A percentile compares a stretch with the other conserved stretches of the same genome.
phyloP scores from a whole-genome alignment of 2,113 vertebrate genomes.

The Sapajus apella region DNA sequence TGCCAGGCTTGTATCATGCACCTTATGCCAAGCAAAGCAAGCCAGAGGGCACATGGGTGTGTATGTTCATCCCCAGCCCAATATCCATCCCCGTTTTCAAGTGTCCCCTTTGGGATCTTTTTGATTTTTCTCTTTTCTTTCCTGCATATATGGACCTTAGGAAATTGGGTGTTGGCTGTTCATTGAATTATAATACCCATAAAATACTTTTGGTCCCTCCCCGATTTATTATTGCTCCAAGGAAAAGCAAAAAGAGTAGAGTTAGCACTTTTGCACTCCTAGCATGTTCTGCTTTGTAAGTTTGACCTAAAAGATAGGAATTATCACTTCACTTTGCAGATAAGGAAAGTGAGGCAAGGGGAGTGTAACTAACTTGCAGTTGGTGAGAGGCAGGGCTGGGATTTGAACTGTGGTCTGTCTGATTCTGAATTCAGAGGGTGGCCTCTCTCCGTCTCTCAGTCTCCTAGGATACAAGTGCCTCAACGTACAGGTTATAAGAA shows the following conservation, averaged over 20 bases:
- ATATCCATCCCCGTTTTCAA: not conserved
- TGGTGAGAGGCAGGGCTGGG: not conserved
- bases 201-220: not conserved
- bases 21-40: not conserved
- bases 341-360: not conserved
- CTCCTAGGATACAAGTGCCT: not conserved
- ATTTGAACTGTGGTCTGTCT: not conserved
- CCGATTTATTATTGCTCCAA: not conserved
- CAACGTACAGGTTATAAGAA: not conserved
- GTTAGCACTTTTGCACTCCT: not conserved
- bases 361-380: not conserved
- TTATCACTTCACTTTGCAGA: not conserved
- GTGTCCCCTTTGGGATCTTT: not conserved
- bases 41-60: not conserved
- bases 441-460: not conserved
- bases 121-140: not conserved
- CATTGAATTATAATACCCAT: not conserved
- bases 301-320: not conserved
- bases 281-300: rapidly evolving
- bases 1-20: not conserved
- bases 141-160: not conserved
- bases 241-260: not conserved
- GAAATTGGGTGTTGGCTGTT: not conserved
- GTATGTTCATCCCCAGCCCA: not conserved
- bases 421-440: not conserved